A percentile compares a stretch with the other conserved stretches of the same genome.
phyloP scores from a whole-genome alignment of 2,113 vertebrate species.

The rabbit (Oryctolagus cuniculus) region mOryCun1.1 NC_091441.1:54327501-54328000 shows the following conservation, averaged over 20 bases:
- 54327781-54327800: constrained; percentile 74
- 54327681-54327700: background rate
- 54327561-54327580: background rate
- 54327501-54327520: background rate
- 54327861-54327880: constrained; percentile 49
- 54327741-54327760: background rate
- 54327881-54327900: constrained; percentile 78
- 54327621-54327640: background rate
- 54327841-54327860: background rate
- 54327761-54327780: constrained; percentile 46
- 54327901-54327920: constrained; percentile 76
- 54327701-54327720: background rate
- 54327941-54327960: constrained; percentile 62
- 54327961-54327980: constrained; percentile 54
- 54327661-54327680: background rate
- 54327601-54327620: background rate
- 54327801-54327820: constrained; percentile 8
- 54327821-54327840: too few species aligned
- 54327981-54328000: constrained; percentile 60
- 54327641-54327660: background rate
- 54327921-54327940: constrained; percentile 80
- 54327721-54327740: background rate
- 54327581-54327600: background rate
- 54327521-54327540: background rate
- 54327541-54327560: background rate